Evolutionary conservation across 2,113 vertebrate genomes (phyloP).

Genomic region (Paramisgurnus dabryanus): DNA sequence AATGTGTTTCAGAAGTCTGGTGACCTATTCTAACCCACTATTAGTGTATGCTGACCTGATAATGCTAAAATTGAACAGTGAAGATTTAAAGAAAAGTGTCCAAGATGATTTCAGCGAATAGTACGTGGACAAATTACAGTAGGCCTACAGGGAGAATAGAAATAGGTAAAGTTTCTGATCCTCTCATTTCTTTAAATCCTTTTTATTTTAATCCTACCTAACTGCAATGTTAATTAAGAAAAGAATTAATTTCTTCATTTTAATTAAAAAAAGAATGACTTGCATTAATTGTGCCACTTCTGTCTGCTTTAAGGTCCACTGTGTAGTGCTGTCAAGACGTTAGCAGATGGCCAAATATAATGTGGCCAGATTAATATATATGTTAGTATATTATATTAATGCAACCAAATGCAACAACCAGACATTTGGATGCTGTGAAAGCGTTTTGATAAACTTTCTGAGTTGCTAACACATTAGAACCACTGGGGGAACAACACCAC

Average conservation of each 20-base stretch:
- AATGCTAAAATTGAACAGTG: not conserved
- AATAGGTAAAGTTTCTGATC: not conserved
- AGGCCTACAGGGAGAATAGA: not conserved
- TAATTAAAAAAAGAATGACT: slow-evolving; percentile 47
- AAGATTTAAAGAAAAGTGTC: not conserved
- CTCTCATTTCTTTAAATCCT: too few relatives aligned
- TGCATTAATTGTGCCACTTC: slow-evolving; percentile 33
- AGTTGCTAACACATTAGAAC: too few relatives aligned
- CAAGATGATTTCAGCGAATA: not conserved
- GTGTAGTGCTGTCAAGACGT: too few relatives aligned
- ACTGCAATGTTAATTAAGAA: slow-evolving; percentile 14
- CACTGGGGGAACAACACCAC: too few relatives aligned
- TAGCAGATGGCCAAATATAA: too few relatives aligned
- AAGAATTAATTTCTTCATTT: slow-evolving; percentile 2
- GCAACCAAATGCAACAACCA: too few relatives aligned
- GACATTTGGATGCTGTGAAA: too few relatives aligned
- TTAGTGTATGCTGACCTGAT: not conserved
- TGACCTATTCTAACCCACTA: not conserved
- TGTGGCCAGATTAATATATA: too few relatives aligned
- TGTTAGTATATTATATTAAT: too few relatives aligned
- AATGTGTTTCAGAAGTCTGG: not conserved
- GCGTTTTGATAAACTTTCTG: too few relatives aligned
- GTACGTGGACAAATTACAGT: not conserved
- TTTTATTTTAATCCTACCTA: not conserved
- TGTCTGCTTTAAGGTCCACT: not conserved